A percentile compares a stretch with the other conserved stretches of the same genome.
These are phyloP conservation scores for Drosophila novamexicana DNA, from an alignment of 1,140 invertebrate genomes.

Conservation along the genomic window DNA sequence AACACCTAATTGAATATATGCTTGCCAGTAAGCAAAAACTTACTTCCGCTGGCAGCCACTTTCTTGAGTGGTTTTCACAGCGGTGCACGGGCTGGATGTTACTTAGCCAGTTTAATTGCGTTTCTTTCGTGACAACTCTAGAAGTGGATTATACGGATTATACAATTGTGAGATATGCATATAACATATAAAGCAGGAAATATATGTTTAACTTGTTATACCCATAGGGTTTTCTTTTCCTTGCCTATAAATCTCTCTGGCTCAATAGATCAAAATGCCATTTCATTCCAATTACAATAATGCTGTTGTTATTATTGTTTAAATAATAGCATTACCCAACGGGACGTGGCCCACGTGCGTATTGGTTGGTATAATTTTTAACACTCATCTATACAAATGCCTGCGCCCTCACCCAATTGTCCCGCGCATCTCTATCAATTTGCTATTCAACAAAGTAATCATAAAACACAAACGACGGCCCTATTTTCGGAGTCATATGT, in stretches of 20 bases:
- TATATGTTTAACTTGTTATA: constrained; percentile 14
- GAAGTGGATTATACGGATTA: constrained; percentile 8
- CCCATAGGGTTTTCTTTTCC: constrained; percentile 18
- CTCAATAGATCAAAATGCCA: not conserved
- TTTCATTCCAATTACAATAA: not conserved
- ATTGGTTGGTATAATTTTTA: too few relatives aligned
- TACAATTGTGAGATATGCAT: constrained; percentile 20
- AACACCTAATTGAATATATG: constrained; percentile 74
- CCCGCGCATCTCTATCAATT: too few relatives aligned
- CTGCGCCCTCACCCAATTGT: too few relatives aligned
- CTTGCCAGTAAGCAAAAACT: constrained; percentile 49
- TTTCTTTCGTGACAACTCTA: constrained; percentile 46
- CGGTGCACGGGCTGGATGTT: constrained; percentile 56
- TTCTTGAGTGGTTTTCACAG: constrained; percentile 74
- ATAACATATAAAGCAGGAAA: constrained; percentile 22
- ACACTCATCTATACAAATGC: too few relatives aligned
- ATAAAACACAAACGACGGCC: too few relatives aligned
- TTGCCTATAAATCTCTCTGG: not conserved
- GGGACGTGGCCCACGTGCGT: too few relatives aligned
- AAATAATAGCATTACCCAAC: too few relatives aligned
- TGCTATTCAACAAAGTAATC: too few relatives aligned
- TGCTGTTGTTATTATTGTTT: too few relatives aligned
- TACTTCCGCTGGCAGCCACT: constrained; percentile 67
- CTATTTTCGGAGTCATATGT: too few relatives aligned
- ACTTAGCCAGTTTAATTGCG: constrained; percentile 77